Evolutionary conservation across 2,888 invertebrate species (phyloP).

Genomic region (Dryadula phaetusa): DNA sequence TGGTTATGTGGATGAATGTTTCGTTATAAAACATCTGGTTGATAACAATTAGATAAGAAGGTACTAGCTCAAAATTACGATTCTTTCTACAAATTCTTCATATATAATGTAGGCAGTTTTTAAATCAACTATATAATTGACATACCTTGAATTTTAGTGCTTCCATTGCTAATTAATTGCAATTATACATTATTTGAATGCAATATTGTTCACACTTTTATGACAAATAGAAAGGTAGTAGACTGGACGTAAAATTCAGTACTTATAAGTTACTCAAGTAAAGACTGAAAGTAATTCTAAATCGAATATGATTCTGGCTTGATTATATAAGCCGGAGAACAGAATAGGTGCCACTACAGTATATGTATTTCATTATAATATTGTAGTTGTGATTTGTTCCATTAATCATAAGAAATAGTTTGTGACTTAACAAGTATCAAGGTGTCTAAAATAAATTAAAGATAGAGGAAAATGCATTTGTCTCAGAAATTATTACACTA

Average conservation of each 20-base stretch:
- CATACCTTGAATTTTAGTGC: constrained; percentile 24
- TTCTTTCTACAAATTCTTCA: neutral
- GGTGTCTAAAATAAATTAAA: neutral
- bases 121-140: constrained; percentile 9
- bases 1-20: constrained; percentile 13
- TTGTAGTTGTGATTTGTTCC: constrained; percentile 1
- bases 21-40: constrained; percentile 12
- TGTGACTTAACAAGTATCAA: neutral
- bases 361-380: constrained; percentile 4
- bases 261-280: constrained; percentile 35
- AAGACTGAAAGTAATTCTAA: constrained; percentile 36
- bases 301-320: constrained; percentile 21
- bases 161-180: constrained; percentile 33
- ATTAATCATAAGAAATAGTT: constrained; percentile 6
- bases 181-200: constrained; percentile 19
- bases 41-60: neutral
- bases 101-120: constrained; percentile 13
- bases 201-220: constrained; percentile 22
- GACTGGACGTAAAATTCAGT: constrained; percentile 8
- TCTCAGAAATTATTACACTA: neutral
- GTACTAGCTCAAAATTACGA: neutral
- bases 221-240: constrained; percentile 21
- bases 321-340: constrained; percentile 2
- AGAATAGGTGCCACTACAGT: neutral
- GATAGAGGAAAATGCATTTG: neutral